Evolutionary conservation across 2,797 vertebrate species (phyloP).

Genomic region (Sebastes steindachneri): DNA sequence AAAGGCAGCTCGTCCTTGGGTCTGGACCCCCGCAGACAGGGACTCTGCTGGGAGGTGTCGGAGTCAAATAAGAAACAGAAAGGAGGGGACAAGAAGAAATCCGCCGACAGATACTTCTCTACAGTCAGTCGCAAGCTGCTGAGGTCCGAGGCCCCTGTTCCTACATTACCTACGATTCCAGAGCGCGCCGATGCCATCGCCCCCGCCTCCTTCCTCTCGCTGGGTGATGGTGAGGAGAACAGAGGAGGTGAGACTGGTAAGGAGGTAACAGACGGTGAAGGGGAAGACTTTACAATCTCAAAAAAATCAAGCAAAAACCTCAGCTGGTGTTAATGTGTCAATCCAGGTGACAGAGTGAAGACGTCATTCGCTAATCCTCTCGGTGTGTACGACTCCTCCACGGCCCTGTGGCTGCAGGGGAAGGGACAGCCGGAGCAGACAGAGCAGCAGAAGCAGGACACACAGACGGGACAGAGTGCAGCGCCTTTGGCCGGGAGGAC

Average conservation of each 20-base stretch:
- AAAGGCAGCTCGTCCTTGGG: constrained; percentile 90
- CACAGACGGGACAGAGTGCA: background rate
- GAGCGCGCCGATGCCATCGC: background rate
- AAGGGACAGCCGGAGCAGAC: constrained; percentile 79
- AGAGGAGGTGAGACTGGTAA: constrained; percentile 46
- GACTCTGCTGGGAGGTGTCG: constrained; percentile 85
- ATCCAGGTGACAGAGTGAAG: constrained; percentile 41
- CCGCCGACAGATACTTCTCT: constrained; percentile 89
- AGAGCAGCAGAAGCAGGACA: constrained; percentile 28
- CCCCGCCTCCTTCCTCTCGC: constrained; percentile 80
- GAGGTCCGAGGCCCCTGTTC: constrained; percentile 64
- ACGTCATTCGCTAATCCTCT: constrained; percentile 86
- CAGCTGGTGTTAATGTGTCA: background rate
- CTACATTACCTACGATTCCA: constrained; percentile 32
- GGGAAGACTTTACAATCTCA: background rate
- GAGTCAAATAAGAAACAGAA: constrained; percentile 81
- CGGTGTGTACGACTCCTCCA: constrained; percentile 91
- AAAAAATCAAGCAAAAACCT: background rate
- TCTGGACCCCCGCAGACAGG: constrained; percentile 85
- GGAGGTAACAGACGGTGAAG: background rate
- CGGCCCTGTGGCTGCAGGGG: constrained; percentile 91
- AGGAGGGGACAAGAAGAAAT: constrained; percentile 61
- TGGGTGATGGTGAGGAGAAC: constrained; percentile 67
- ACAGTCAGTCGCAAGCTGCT: constrained; percentile 80
- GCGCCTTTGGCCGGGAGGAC: constrained; percentile 74